These are phyloP conservation scores for Tricholauxania praeusta DNA, from an alignment of 2,888 invertebrate genomes.

Conservation along the genomic window DNA sequence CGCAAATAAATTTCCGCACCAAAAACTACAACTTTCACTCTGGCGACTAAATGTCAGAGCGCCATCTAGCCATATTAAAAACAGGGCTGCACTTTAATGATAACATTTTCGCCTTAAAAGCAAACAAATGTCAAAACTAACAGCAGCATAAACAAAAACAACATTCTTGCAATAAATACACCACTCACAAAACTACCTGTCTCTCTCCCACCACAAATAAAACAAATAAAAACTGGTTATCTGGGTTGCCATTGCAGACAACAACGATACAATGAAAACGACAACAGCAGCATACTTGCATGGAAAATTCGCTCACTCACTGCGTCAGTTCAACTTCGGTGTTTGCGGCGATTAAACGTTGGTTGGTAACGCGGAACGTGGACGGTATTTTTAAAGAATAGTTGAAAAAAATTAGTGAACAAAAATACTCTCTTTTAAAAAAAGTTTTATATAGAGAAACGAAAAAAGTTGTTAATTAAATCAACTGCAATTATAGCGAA, in stretches of 20 bases:
- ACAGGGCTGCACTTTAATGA: not conserved
- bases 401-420: not conserved
- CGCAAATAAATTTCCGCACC: too few relatives aligned
- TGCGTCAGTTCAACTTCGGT: constrained; percentile 24
- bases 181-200: constrained; percentile 6
- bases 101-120: too few relatives aligned
- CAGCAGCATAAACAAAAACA: not conserved
- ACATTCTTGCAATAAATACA: too few relatives aligned
- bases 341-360: constrained; percentile 28
- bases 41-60: not conserved
- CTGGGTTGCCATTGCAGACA: constrained; percentile 27
- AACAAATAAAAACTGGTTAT: constrained; percentile 22
- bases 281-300: constrained; percentile 2
- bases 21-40: not conserved
- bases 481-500: too few relatives aligned
- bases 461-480: not conserved
- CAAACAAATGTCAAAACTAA: constrained; percentile 4
- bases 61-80: not conserved
- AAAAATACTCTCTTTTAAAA: not conserved
- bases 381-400: not conserved
- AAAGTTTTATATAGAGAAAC: not conserved
- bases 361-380: not conserved
- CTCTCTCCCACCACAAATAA: constrained; percentile 25
- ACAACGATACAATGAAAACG: not conserved
- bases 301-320: not conserved